Evolutionary conservation across 2,113 vertebrate genomes (phyloP).

Genomic region (Pipra filicauda): DNA sequence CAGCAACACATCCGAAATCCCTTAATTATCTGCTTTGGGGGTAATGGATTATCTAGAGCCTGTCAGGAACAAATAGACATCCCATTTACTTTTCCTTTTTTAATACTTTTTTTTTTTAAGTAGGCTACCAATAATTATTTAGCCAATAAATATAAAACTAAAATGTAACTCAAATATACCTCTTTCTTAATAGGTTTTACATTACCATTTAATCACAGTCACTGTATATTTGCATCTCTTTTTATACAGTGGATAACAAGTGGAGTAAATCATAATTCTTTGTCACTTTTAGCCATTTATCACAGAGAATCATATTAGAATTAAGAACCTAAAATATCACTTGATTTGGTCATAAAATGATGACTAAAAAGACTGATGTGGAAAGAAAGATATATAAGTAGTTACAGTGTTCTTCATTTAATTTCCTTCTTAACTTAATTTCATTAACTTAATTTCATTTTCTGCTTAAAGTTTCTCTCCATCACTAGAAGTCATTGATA

Average conservation of each 20-base stretch:
- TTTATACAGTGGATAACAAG: background rate
- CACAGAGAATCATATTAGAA: background rate
- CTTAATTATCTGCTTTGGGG: slow-evolving; percentile 60
- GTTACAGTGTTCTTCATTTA: background rate
- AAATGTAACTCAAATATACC: background rate
- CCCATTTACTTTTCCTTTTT: background rate
- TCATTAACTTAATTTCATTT: background rate
- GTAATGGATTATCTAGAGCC: slow-evolving; percentile 44
- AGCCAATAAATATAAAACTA: background rate
- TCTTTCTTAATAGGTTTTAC: background rate
- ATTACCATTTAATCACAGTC: background rate
- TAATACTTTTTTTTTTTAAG: background rate
- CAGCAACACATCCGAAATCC: slow-evolving; percentile 53
- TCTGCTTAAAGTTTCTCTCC: background rate
- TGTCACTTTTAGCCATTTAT: background rate
- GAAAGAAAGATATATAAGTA: background rate
- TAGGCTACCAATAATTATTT: background rate
- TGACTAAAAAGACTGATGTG: background rate
- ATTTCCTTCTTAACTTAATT: background rate
- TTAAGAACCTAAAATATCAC: background rate
- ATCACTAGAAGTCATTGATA: background rate
- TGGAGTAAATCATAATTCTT: background rate
- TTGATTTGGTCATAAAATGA: background rate
- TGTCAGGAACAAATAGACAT: slow-evolving; percentile 1
- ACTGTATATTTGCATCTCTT: background rate